Evolutionary conservation across 2,797 vertebrate species (phyloP), one percentile per base, ranked within the genome.

Genomic region (Gymnoscopelus braueri): DNA sequence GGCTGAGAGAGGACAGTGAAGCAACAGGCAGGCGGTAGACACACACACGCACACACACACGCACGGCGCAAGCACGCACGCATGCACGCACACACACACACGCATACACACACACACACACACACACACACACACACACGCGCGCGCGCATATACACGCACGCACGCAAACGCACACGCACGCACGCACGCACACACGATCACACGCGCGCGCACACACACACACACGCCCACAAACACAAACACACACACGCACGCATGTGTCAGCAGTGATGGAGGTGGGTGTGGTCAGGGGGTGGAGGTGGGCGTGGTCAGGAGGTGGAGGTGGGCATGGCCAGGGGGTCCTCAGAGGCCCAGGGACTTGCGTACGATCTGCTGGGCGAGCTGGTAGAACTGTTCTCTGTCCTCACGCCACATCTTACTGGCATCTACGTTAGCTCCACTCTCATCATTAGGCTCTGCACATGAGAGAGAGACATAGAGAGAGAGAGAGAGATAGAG

Each of bases 401-500:
- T 76, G 90, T 99, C 97, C 12, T 99, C 98, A 0, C 98, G 93
- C 97, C 98, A 99, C 97, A 99, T 98, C 75, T 99, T 99, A 3
- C 97, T 99, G 1, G 98, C 98, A 0, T 98, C 97, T 0, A 99
- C 98, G 0, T 99, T 99, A 0, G 98, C 98, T 0, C 98, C 98
- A 0, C 98, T 99, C 65, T 99, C 98, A 26, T 99, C 98, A 0
- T 99, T 99, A 0, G 97, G 98, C 83, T 98, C 97, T 98, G 93
- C 60, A 81, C 58, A 65, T 44, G 59, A 9, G 9, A 61, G 9
- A 15, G n/a, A 65, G 47, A 12, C 47, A 13, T 47, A 24, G 5
- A 49, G 0, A 13, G 19, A 10, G 13, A 6, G 6, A 8, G 51
- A 29, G 44, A 13, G 52, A 0, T 60, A 13, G 47, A 12, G 24